Base-by-base conservation (phyloP, 2,888 invertebrate species). In the Lottia scabra region DNA sequence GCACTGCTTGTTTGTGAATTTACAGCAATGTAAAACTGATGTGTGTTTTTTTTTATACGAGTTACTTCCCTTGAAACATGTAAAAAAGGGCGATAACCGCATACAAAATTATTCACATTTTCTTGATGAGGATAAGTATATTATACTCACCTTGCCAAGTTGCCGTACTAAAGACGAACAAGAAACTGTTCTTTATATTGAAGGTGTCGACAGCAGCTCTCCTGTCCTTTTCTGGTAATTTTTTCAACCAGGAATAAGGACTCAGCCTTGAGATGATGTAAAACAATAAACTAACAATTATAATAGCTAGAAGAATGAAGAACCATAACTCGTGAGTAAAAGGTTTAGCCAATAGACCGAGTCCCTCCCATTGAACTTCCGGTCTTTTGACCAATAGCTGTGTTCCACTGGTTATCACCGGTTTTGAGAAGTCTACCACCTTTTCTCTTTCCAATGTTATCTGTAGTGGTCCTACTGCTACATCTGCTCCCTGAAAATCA, bases 111-210 rank as follows among this genome's bases (percentile, higher is more conserved):
- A n/a, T n/a, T n/a, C n/a, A n/a, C n/a, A n/a, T n/a, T n/a, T n/a
- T n/a, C n/a, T n/a, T n/a, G n/a, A n/a, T n/a, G n/a, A n/a, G n/a
- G n/a, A n/a, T n/a, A n/a, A n/a, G n/a, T n/a, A n/a, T n/a, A n/a
- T n/a, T n/a, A n/a, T n/a, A 19, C 72, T 15, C 68, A 80, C 80
- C 80, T 75, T 80, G 80, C 79, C 80, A 79, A 56, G 75, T 72
- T 26, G 79, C 65, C 1, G 80, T 74, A 56, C 76, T 79, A 67
- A 79, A 75, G 19, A 72, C 74, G 56, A 77, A 80, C 65, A 78
- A 71, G 62, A 79, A 78, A 67, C 77, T 78, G 68, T 80, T 79
- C 30, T 75, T 64, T 16, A 79, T 74, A 6, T 75, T 79, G 72
- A 79, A 80, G 66, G 78, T 78, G 67, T 79, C 76, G 26, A 72